phyloP scores from a whole-genome alignment of 2,888 invertebrate species.

The Drosophila putrida region DNA sequence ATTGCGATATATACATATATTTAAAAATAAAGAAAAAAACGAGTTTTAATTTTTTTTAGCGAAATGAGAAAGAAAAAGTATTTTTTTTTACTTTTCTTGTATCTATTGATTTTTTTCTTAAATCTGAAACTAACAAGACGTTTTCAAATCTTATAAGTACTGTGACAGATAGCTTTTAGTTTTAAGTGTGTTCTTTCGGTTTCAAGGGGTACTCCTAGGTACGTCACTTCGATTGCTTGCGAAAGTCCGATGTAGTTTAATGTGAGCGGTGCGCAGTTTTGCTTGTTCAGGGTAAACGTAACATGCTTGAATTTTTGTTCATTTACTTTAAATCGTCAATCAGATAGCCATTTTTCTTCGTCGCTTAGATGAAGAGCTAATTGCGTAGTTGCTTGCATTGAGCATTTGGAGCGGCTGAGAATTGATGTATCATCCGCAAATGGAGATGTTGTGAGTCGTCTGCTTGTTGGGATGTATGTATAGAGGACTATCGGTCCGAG shows the following conservation, averaged over 20 bases:
- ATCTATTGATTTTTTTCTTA: too few species aligned
- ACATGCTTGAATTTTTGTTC: slow-evolving; percentile 5
- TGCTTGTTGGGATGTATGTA: neutral
- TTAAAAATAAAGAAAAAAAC: too few species aligned
- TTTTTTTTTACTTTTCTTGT: too few species aligned
- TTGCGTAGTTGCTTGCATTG: neutral
- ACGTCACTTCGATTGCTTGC: too few species aligned
- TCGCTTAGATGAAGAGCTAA: neutral
- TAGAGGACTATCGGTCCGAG: neutral
- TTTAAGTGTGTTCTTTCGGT: neutral
- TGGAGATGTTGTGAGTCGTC: neutral
- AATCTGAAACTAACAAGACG: too few species aligned
- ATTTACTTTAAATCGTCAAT: neutral
- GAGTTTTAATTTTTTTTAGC: too few species aligned
- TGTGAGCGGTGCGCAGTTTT: too few species aligned
- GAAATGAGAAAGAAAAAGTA: too few species aligned
- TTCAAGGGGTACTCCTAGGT: neutral
- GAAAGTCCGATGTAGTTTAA: too few species aligned
- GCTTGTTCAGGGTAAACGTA: neutral
- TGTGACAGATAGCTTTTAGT: too few species aligned
- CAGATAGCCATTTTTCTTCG: neutral
- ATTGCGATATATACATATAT: too few species aligned
- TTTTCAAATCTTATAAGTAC: too few species aligned
- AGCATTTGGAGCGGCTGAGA: slow-evolving; percentile 1
- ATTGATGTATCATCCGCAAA: neutral